Percentiles rank a stretch among this genome's conserved stretches.
Evolutionary conservation across 2,113 vertebrate genomes (phyloP).

Genomic region (Anolis carolinensis): DNA sequence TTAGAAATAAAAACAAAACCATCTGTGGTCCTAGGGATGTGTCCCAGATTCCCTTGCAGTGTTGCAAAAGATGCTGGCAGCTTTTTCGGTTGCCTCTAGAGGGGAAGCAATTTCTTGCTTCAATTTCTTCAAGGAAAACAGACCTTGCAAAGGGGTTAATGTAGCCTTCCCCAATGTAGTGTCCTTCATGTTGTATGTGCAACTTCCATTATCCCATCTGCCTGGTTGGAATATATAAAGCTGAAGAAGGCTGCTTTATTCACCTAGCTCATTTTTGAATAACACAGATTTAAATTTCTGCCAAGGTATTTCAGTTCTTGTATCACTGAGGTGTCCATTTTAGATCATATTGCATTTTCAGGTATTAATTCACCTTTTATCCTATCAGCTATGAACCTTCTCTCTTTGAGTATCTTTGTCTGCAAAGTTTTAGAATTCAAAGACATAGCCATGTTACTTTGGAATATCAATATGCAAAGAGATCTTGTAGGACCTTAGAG

Average conservation of each 20-base stretch:
- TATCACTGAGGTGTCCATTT: not conserved
- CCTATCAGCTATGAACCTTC: not conserved
- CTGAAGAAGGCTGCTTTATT: not conserved
- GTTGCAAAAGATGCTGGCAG: not conserved
- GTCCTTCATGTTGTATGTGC: not conserved
- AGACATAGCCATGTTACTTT: no score
- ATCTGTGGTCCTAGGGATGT: not conserved
- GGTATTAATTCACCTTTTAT: not conserved
- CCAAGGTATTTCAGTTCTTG: not conserved
- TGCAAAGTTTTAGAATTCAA: no score
- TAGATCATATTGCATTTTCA: not conserved
- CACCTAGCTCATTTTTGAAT: not conserved
- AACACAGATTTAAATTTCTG: not conserved
- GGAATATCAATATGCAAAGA: no score
- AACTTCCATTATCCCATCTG: not conserved
- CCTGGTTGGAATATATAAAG: not conserved
- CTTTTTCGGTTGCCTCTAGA: not conserved
- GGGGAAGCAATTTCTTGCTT: not conserved
- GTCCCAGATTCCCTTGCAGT: not conserved
- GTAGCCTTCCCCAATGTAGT: no score
- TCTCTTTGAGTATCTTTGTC: no score
- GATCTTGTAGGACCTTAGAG: no score
- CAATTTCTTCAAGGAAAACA: not conserved
- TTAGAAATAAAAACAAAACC: not conserved
- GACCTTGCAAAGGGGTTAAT: not conserved